Evolutionary conservation across 1,140 invertebrate species (phyloP).

Genomic region (Druon quercuslanigerum): DNA sequence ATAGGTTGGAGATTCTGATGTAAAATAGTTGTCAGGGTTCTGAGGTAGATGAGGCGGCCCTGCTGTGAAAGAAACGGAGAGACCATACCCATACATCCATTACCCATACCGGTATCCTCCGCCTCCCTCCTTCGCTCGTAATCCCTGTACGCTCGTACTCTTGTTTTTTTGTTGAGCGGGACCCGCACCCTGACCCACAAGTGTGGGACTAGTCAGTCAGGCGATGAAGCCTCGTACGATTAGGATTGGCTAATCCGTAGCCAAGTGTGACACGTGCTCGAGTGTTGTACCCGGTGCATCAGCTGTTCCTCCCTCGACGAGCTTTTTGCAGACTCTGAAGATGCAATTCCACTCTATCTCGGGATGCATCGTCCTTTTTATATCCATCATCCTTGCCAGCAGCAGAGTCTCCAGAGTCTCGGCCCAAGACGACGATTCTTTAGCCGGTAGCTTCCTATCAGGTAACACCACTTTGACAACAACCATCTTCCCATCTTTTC

Average conservation of each 20-base stretch:
- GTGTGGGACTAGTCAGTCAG: conserved; percentile 60
- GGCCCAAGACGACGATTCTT: conserved; percentile 83
- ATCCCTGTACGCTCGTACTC: conserved; percentile 23
- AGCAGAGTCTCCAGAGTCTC: too few species aligned
- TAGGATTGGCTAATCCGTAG: conserved; percentile 64
- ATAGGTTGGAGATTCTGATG: too few species aligned
- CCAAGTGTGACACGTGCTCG: conserved; percentile 56
- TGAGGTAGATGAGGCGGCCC: too few species aligned
- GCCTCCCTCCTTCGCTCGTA: conserved; percentile 24
- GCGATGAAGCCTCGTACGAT: conserved; percentile 66
- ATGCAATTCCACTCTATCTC: conserved; percentile 42
- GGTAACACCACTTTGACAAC: conserved; percentile 74
- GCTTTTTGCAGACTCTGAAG: conserved; percentile 41
- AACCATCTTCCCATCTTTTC: too few species aligned
- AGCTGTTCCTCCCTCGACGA: conserved; percentile 41
- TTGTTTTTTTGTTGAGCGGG: conserved; percentile 14
- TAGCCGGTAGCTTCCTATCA: conserved; percentile 86
- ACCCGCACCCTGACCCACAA: conserved; percentile 69
- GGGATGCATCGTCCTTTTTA: conserved; percentile 48
- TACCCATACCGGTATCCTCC: too few species aligned
- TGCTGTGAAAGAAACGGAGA: background rate
- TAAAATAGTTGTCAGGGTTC: too few species aligned
- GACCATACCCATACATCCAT: conserved; percentile 7
- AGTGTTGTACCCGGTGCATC: conserved; percentile 39
- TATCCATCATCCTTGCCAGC: conserved; percentile 42